Conservation (phyloP, 2,888 invertebrate species). For the Dinocampus coccinellae region DNA sequence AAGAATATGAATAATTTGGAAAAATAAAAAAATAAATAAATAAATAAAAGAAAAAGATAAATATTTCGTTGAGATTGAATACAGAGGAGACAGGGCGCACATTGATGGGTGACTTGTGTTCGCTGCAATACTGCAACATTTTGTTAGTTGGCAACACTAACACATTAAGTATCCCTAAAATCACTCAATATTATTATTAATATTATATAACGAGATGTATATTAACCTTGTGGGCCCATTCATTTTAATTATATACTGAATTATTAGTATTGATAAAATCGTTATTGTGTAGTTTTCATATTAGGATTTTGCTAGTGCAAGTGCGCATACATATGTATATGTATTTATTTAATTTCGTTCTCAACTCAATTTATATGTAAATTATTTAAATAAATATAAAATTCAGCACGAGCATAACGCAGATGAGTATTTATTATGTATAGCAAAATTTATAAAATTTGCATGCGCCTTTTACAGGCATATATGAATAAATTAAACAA, state of each 20-base stretch:
- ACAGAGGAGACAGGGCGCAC: constrained; percentile 62
- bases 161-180: constrained; percentile 67
- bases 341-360: constrained; percentile 31
- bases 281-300: background rate
- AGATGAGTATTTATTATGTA: background rate
- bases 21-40: background rate
- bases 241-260: constrained; percentile 34
- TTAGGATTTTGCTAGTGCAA: constrained; percentile 23
- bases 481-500: constrained; percentile 1
- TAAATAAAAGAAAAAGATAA: too few relatives aligned
- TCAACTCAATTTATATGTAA: constrained; percentile 22
- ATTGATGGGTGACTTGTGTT: constrained; percentile 67
- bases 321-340: constrained; percentile 26
- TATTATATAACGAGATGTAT: constrained; percentile 60
- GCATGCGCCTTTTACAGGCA: constrained; percentile 19
- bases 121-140: constrained; percentile 63
- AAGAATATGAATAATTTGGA: too few relatives aligned
- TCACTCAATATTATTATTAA: constrained; percentile 67
- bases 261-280: constrained; percentile 29
- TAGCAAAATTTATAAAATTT: constrained; percentile 24
- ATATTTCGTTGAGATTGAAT: background rate
- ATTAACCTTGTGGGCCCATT: constrained; percentile 40
- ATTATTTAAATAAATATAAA: constrained; percentile 23
- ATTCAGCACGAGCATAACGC: constrained; percentile 14
- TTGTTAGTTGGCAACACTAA: constrained; percentile 68